Evolutionary conservation across 2,113 vertebrate species (phyloP).

Genomic region (Leucopsar rothschildi): DNA sequence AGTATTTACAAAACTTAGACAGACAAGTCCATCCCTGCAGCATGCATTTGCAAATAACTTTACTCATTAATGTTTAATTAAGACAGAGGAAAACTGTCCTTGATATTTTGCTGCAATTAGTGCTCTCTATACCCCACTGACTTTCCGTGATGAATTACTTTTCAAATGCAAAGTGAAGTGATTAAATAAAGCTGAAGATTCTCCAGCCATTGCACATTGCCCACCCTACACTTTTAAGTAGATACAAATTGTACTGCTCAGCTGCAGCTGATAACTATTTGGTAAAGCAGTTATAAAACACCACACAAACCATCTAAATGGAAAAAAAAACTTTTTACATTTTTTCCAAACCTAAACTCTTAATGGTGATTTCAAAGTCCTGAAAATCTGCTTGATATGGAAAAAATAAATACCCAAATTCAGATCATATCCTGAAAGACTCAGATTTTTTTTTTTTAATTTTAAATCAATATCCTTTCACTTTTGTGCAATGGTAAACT

Average conservation of each 20-base stretch:
- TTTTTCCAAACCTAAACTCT: neutral
- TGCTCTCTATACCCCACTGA: conserved; percentile 80
- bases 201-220: conserved; percentile 62
- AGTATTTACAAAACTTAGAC: conserved; percentile 78
- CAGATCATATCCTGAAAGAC: neutral
- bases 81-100: conserved; percentile 83
- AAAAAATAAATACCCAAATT: neutral
- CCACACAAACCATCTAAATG: neutral
- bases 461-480: neutral
- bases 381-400: neutral
- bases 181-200: conserved; percentile 80
- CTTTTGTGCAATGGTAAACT: neutral
- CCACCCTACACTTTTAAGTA: conserved; percentile 47
- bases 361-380: neutral
- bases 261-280: neutral
- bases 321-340: neutral
- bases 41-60: conserved; percentile 82
- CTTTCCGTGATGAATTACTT: conserved; percentile 83
- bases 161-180: conserved; percentile 84
- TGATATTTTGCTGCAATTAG: conserved; percentile 83
- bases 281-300: neutral
- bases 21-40: conserved; percentile 78
- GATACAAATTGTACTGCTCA: neutral
- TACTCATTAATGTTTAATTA: conserved; percentile 86
- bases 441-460: neutral